Percentiles rank a stretch among this genome's conserved stretches.
phyloP scores from a whole-genome alignment of 2,888 invertebrate species.

The Melinopterus prodromus region DNA sequence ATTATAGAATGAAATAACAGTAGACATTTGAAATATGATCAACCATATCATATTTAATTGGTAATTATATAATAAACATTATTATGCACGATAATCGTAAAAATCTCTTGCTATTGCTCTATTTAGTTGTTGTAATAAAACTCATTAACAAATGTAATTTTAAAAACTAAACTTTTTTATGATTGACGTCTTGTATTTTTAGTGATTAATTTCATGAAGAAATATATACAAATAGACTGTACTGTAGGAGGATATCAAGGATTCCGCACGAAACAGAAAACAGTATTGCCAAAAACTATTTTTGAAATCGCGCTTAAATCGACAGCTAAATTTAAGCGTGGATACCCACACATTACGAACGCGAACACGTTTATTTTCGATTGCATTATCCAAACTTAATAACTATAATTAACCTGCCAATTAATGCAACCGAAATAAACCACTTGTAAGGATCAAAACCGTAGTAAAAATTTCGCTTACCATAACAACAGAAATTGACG shows the following conservation, averaged over 20 bases:
- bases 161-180: background rate
- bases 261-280: slow-evolving; percentile 8
- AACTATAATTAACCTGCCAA: slow-evolving; percentile 11
- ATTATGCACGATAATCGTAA: background rate
- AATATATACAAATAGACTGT: background rate
- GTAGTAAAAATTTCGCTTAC: slow-evolving; percentile 5
- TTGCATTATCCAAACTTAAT: background rate
- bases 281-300: slow-evolving; percentile 23
- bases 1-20: background rate
- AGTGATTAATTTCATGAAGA: background rate
- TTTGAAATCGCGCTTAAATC: slow-evolving; percentile 15
- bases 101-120: background rate
- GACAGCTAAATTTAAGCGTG: slow-evolving; percentile 14
- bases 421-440: background rate
- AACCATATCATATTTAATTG: background rate
- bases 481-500: slow-evolving; percentile 5
- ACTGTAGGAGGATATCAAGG: background rate
- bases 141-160: background rate
- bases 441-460: background rate
- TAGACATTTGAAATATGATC: background rate
- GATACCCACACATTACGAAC: background rate
- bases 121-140: background rate
- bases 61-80: background rate
- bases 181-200: background rate
- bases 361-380: background rate